Evolutionary conservation across 2,888 invertebrate species (phyloP).

Genomic region (Napeogenes sylphis): DNA sequence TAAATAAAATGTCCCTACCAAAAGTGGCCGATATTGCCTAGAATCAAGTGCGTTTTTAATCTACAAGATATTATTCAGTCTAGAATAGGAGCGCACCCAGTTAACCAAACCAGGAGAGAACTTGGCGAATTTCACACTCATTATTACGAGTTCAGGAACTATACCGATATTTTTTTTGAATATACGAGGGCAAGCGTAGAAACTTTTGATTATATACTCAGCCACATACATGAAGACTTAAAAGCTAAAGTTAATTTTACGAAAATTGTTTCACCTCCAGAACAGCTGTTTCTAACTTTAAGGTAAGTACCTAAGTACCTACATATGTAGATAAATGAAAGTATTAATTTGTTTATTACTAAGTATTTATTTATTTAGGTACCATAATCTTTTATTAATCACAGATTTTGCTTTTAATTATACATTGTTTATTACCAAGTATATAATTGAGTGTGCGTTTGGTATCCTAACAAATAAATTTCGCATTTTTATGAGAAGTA

Average conservation of each 20-base stretch:
- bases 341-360: conserved; percentile 12
- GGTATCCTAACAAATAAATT: too few relatives aligned
- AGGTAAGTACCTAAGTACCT: too few relatives aligned
- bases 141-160: conserved; percentile 22
- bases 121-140: conserved; percentile 29
- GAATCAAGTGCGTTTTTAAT: conserved; percentile 1
- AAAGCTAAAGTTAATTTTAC: conserved; percentile 18
- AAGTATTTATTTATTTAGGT: conserved; percentile 8
- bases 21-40: conserved; percentile 10
- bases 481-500: too few relatives aligned
- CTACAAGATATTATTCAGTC: conserved; percentile 25
- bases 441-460: too few relatives aligned
- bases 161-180: conserved; percentile 25
- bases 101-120: conserved; percentile 28
- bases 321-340: conserved; percentile 11
- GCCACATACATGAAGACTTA: conserved; percentile 26
- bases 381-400: too few relatives aligned
- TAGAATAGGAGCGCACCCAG: conserved; percentile 25
- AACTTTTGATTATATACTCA: conserved; percentile 28
- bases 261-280: conserved; percentile 18
- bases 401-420: conserved; percentile 8
- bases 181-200: conserved; percentile 27
- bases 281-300: conserved; percentile 19
- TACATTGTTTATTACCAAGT: too few relatives aligned
- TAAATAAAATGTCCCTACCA: conserved; percentile 5